These are phyloP conservation scores for Lasius platythorax DNA, from an alignment of 2,888 invertebrate genomes.

Conservation along the genomic window DNA sequence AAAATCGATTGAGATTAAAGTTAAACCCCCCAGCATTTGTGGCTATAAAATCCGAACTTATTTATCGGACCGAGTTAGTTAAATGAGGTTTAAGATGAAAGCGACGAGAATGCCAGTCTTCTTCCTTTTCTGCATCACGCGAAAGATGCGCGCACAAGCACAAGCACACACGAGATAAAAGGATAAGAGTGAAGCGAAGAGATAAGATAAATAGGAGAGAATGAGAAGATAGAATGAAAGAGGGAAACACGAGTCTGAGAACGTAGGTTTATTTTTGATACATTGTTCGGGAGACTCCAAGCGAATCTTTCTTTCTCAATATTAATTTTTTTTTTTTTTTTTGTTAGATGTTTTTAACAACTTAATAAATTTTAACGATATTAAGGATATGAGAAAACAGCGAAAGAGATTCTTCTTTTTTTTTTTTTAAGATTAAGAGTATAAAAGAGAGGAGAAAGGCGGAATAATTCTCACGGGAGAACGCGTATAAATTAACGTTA, in stretches of 20 bases:
- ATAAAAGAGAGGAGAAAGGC: conserved; percentile 50
- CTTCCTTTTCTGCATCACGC: conserved; percentile 57
- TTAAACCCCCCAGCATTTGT: background rate
- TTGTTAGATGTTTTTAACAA: conserved; percentile 84
- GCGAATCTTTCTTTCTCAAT: conserved; percentile 82
- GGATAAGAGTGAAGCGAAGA: conserved; percentile 40
- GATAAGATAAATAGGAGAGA: conserved; percentile 63
- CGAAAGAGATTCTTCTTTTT: conserved; percentile 75
- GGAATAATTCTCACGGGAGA: conserved; percentile 69
- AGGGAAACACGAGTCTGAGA: conserved; percentile 76
- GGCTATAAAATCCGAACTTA: background rate
- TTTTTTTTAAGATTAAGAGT: conserved; percentile 73
- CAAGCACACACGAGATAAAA: conserved; percentile 58
- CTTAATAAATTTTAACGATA: conserved; percentile 85
- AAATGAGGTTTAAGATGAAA: background rate
- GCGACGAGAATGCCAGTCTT: conserved; percentile 39
- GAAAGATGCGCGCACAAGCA: conserved; percentile 51
- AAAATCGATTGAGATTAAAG: conserved; percentile 10
- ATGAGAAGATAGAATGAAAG: conserved; percentile 31
- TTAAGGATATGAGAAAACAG: conserved; percentile 71
- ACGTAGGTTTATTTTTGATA: conserved; percentile 86
- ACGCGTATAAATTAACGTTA: conserved; percentile 63
- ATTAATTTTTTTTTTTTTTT: conserved; percentile 5
- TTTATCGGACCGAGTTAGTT: background rate
- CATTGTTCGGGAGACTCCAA: conserved; percentile 84